phyloP scores from a whole-genome alignment of 2,888 invertebrate species.

The Drosophila falleni region DNA sequence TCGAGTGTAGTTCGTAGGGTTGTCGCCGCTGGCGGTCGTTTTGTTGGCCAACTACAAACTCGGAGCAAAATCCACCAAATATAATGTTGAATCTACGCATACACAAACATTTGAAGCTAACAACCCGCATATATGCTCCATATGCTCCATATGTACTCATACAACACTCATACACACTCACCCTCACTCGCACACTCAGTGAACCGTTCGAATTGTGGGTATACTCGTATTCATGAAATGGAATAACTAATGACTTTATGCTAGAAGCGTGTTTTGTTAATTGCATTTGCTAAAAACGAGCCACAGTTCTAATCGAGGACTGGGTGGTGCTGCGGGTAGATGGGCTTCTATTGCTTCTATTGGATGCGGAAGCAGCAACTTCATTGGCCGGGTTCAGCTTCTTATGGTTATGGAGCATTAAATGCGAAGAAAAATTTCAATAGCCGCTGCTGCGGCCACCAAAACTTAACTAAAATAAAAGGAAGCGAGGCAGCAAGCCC shows the following conservation, averaged over 20 bases:
- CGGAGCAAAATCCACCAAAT: slow-evolving; percentile 70
- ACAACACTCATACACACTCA: slow-evolving; percentile 26
- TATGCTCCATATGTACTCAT: slow-evolving; percentile 55
- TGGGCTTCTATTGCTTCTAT: slow-evolving; percentile 1
- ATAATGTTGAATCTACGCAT: slow-evolving; percentile 55
- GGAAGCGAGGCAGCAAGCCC: slow-evolving; percentile 56
- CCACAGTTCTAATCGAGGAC: slow-evolving; percentile 50
- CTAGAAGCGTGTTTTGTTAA: slow-evolving; percentile 80
- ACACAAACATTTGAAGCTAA: slow-evolving; percentile 28
- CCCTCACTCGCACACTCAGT: slow-evolving; percentile 51
- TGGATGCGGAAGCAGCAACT: slow-evolving; percentile 28
- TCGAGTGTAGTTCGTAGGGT: slow-evolving; percentile 25
- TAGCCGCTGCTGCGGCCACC: slow-evolving; percentile 74
- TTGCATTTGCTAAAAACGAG: slow-evolving; percentile 79
- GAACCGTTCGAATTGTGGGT: slow-evolving; percentile 73
- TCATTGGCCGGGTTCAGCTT: slow-evolving; percentile 42
- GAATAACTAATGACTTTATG: slow-evolving; percentile 81
- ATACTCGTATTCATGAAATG: slow-evolving; percentile 74
- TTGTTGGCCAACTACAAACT: slow-evolving; percentile 31
- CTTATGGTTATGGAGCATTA: slow-evolving; percentile 65
- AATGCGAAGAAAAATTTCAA: slow-evolving; percentile 63
- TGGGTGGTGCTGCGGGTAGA: not conserved
- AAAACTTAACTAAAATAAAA: slow-evolving; percentile 78
- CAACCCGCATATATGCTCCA: slow-evolving; percentile 56
- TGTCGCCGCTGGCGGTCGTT: slow-evolving; percentile 58